A percentile compares a stretch with the other conserved stretches of the same genome.
These are phyloP conservation scores for Lasioglossum zephyrum DNA, from an alignment of 2,888 invertebrate genomes.

Conservation along the genomic window DNA sequence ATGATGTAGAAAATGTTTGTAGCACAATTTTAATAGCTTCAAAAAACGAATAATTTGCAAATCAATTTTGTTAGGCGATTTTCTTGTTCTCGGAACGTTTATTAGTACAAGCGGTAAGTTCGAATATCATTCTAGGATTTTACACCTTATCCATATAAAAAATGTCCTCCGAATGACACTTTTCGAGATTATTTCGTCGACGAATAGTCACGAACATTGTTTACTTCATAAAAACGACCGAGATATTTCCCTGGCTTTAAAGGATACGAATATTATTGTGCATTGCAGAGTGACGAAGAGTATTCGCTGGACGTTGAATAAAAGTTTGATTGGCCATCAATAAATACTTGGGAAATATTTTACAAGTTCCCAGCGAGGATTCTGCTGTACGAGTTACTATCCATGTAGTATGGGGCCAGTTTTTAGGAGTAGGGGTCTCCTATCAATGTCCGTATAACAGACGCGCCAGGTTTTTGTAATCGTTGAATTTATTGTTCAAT, in stretches of 20 bases:
- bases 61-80: not conserved
- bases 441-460: not conserved
- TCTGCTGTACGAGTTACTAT: not conserved
- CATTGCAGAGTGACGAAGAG: not conserved
- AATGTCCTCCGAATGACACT: not conserved
- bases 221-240: not conserved
- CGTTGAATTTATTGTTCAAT: conserved; percentile 15
- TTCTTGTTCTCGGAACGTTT: not conserved
- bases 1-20: not conserved
- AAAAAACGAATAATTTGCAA: not conserved
- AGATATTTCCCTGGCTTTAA: not conserved
- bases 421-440: not conserved
- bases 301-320: not conserved
- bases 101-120: not conserved
- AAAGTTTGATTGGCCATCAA: not conserved
- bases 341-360: not conserved
- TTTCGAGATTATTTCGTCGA: not conserved
- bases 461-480: not conserved
- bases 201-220: not conserved
- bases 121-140: not conserved
- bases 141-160: not conserved
- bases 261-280: not conserved
- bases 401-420: not conserved
- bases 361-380: not conserved
- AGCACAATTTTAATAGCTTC: not conserved